These are phyloP conservation scores for Drosophila tani DNA, from an alignment of 1,140 invertebrate genomes.

Conservation along the genomic window DNA sequence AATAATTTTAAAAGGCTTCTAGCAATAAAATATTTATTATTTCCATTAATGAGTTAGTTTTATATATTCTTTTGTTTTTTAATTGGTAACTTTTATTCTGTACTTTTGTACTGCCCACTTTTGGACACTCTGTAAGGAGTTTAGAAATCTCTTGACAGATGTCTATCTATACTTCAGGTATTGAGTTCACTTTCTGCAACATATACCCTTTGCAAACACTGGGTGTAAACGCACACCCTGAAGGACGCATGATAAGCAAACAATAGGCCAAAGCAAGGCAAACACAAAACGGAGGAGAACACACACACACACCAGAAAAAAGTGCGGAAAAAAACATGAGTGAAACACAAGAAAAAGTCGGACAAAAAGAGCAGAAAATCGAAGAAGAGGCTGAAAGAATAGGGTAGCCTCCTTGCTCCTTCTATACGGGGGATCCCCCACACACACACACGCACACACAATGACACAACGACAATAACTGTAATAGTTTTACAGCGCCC, in stretches of 20 bases:
- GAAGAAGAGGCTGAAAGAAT: slow-evolving; percentile 11
- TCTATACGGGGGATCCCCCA: slow-evolving; percentile 18
- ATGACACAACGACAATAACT: slow-evolving; percentile 29
- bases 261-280: slow-evolving; percentile 68
- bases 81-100: neutral
- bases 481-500: slow-evolving; percentile 74
- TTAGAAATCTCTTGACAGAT: neutral
- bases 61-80: too few relatives aligned
- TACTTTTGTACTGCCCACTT: neutral
- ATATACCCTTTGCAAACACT: neutral
- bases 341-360: slow-evolving; percentile 39
- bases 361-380: slow-evolving; percentile 19
- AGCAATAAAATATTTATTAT: too few relatives aligned
- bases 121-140: neutral
- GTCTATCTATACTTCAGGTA: neutral
- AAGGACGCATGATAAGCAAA: slow-evolving; percentile 55
- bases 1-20: too few relatives aligned
- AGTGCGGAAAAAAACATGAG: slow-evolving; percentile 12
- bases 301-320: neutral
- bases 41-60: too few relatives aligned
- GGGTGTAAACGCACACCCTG: slow-evolving; percentile 16
- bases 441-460: slow-evolving; percentile 6
- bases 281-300: slow-evolving; percentile 28
- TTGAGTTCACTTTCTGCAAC: neutral
- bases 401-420: slow-evolving; percentile 4